These are phyloP conservation scores for Babyrousa celebensis DNA, from an alignment of 2,797 vertebrate species.

Conservation along the genomic window DNA sequence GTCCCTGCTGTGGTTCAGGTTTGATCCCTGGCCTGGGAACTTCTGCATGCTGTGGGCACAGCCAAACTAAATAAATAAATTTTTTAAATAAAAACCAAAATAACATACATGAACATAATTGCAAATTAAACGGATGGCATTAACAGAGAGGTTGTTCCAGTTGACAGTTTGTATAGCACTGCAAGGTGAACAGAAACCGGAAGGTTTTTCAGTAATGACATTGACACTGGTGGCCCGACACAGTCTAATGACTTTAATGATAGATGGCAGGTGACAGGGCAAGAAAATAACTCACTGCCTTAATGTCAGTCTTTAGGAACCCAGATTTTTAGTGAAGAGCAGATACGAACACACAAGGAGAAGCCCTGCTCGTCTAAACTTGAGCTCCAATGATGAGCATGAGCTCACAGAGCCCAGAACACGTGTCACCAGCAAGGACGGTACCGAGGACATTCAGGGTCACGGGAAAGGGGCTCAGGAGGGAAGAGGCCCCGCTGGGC, in stretches of 20 bases:
- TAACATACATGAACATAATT: not conserved
- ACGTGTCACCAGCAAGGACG: not conserved
- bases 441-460: fast-evolving
- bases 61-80: no score
- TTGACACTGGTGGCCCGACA: fast-evolving
- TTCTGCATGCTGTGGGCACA: no score
- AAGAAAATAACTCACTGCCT: not conserved
- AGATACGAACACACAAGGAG: not conserved
- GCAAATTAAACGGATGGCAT: not conserved
- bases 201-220: fast-evolving
- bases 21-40: no score
- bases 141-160: not conserved
- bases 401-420: not conserved
- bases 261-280: fast-evolving
- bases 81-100: not conserved
- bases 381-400: not conserved
- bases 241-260: fast-evolving
- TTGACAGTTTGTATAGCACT: fast-evolving
- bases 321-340: not conserved
- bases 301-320: not conserved
- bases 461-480: not conserved
- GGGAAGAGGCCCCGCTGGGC: no score
- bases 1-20: no score
- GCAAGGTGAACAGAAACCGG: not conserved
- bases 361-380: not conserved